Percentiles rank a stretch among this genome's conserved stretches.
Evolutionary conservation across 1,140 invertebrate genomes (phyloP).

Genomic region (Tenebrio molitor): DNA sequence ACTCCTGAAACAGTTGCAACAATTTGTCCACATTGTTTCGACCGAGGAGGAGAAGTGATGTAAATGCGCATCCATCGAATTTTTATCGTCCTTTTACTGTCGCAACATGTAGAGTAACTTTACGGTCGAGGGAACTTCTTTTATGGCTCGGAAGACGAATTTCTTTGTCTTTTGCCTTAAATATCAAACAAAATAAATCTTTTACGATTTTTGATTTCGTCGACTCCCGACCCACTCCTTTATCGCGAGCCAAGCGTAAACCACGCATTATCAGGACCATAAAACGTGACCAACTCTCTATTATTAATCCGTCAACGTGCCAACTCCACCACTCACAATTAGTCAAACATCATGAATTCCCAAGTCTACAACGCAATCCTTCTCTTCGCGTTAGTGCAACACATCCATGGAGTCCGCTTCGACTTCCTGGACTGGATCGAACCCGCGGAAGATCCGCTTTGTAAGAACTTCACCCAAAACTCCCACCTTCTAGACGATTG

Average conservation of each 20-base stretch:
- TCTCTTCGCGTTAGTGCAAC: no score
- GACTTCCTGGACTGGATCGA: no score
- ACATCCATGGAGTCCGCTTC: no score
- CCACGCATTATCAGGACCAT: no score
- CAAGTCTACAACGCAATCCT: no score
- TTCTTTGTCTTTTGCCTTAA: conserved; percentile 56
- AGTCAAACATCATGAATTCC: no score
- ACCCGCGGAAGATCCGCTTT: not conserved
- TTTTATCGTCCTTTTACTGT: conserved; percentile 62
- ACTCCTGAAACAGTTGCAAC: no score
- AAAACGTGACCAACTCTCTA: no score
- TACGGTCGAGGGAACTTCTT: conserved; percentile 57
- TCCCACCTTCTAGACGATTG: not conserved
- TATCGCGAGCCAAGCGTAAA: not conserved
- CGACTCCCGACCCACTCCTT: conserved; percentile 2
- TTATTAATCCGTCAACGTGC: no score
- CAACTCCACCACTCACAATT: no score
- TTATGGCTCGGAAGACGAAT: conserved; percentile 56
- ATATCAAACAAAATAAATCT: conserved; percentile 60
- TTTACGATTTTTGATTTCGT: conserved; percentile 47
- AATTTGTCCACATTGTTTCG: conserved; percentile 19
- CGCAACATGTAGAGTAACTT: conserved; percentile 61
- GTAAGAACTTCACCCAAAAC: not conserved
- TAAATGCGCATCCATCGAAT: conserved; percentile 61
- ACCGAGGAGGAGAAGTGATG: conserved; percentile 57